phyloP scores from a whole-genome alignment of 1,140 invertebrate genomes.

The Nasonia giraulti region DNA sequence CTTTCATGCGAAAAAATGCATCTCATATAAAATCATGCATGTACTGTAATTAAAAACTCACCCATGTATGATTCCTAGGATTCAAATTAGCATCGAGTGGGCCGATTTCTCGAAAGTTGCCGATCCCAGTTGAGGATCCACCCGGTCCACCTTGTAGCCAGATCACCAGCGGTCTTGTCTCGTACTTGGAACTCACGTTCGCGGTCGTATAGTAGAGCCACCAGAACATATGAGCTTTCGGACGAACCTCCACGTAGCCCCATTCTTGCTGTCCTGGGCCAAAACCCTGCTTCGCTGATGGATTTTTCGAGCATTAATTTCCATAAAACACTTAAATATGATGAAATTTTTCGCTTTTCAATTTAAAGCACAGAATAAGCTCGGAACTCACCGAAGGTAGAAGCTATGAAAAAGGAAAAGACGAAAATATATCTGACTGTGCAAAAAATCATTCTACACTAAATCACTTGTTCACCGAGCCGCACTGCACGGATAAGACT shows the following conservation, averaged over 20 bases:
- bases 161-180: slow-evolving; percentile 80
- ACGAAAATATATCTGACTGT: neutral
- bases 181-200: slow-evolving; percentile 74
- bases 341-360: no score
- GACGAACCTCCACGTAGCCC: slow-evolving; percentile 81
- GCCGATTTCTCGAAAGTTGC: slow-evolving; percentile 87
- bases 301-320: neutral
- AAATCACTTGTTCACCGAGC: neutral
- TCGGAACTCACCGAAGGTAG: neutral
- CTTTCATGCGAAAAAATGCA: no score
- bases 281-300: slow-evolving; percentile 69
- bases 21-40: no score
- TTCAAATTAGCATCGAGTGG: slow-evolving; percentile 81
- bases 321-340: no score
- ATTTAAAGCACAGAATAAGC: neutral
- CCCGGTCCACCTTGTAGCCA: slow-evolving; percentile 89
- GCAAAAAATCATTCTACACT: neutral
- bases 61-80: slow-evolving; percentile 83
- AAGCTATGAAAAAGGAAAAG: neutral
- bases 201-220: slow-evolving; percentile 86
- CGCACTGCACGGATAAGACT: neutral
- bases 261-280: slow-evolving; percentile 80
- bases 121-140: slow-evolving; percentile 83
- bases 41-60: slow-evolving; percentile 62
- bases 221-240: slow-evolving; percentile 87